Evolutionary conservation across 1,140 invertebrate genomes (phyloP), one percentile per base, ranked within the genome.

Genomic region (Megathymus violae): DNA sequence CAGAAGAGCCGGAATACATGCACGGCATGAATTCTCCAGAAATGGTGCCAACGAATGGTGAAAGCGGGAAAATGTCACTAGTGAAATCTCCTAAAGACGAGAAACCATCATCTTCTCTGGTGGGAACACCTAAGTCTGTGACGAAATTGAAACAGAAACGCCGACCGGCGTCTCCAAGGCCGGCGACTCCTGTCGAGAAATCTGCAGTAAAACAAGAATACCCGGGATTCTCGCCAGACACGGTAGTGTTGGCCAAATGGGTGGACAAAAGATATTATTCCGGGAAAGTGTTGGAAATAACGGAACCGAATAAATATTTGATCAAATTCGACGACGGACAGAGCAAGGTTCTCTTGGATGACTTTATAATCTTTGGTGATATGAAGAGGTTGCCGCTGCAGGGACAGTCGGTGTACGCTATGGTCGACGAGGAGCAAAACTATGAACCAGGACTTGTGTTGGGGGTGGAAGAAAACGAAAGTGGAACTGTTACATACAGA

Each of bases 221-320:
- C 17, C 77, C 85, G 2, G 88, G 84, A 0, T 85, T 71, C 52
- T 52, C 87, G 0, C 84, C 92, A 0, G 92, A 92, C 0, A 93
- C 91, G 4, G 76, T 91, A 0, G 93, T 94, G 0, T 88, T 94
- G 46, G 94, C 93, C 0, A 93, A 93, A 79, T 94, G 94, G 93
- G 92, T 92, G 0, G 93, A 94, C 52, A 93, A 93, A 61, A 91
- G 92, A 41, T 94, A 94, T 67, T 94, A 94, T 64, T 93, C 93
- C 0, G 93, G 93, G 0, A 91, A 74, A 69, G 92, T 94, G 0
- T 70, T 84, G 6, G 85, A 91, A 69, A 90, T 92, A 5, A 91
- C 91, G 0, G 82, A 92, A 4, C 92, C 91, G n/a, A 88, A 85
- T 9, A 94, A 94, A 56, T 94, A 93, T 71, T 80, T 92, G 59